phyloP scores from a whole-genome alignment of 2,797 vertebrate genomes.

The Salarias fasciatus region DNA sequence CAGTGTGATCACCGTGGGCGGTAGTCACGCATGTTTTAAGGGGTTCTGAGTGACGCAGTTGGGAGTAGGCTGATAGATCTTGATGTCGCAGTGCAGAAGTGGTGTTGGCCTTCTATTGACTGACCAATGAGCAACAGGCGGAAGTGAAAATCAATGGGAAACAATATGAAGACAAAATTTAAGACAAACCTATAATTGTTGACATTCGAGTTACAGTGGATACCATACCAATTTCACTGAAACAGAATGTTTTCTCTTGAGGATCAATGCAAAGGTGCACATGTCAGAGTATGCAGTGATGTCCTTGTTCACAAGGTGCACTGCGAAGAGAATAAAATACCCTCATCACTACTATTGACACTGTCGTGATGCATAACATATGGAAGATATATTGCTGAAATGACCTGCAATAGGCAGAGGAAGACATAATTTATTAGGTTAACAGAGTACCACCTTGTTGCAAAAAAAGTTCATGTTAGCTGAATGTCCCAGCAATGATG shows the following conservation, averaged over 20 bases:
- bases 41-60: conserved; percentile 35
- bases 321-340: background rate
- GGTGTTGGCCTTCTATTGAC: conserved; percentile 24
- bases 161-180: background rate
- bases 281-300: background rate
- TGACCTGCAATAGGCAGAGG: too few relatives aligned
- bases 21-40: background rate
- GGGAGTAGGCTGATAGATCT: conserved; percentile 39
- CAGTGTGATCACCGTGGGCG: background rate
- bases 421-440: too few relatives aligned
- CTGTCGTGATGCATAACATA: too few relatives aligned
- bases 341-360: too few relatives aligned
- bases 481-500: too few relatives aligned
- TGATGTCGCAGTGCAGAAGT: conserved; percentile 73
- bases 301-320: background rate
- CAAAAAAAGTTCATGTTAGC: too few relatives aligned
- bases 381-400: too few relatives aligned
- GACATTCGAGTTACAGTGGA: too few relatives aligned
- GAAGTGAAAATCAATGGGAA: background rate
- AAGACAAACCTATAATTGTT: background rate
- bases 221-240: too few relatives aligned
- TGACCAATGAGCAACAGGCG: conserved; percentile 50
- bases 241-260: too few relatives aligned
- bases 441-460: too few relatives aligned
- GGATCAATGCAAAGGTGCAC: background rate